Evolutionary conservation across 53 echinoderm and acorn worm genomes (phyloP).

Genomic region (Luidia sarsii): DNA sequence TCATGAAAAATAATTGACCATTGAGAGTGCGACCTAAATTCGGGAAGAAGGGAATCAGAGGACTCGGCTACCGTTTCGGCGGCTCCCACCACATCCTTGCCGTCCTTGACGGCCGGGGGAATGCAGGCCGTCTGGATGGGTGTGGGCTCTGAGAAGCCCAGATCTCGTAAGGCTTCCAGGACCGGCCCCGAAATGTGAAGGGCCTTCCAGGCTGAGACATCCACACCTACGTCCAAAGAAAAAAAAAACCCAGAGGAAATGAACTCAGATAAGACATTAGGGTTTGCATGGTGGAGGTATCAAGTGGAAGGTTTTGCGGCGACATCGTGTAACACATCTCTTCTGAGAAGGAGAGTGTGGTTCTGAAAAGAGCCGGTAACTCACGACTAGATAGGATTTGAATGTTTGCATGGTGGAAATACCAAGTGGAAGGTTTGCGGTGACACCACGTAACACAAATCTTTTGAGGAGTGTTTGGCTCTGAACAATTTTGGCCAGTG

Average conservation of each 20-base stretch:
- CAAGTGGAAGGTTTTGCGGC: no score
- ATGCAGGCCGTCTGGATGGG: conserved; percentile 82
- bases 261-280: not conserved
- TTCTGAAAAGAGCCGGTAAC: no score
- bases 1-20: no score
- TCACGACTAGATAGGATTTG: no score
- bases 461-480: not conserved
- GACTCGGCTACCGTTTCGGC: conserved; percentile 97
- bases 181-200: conserved; percentile 63
- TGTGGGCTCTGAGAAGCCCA: conserved; percentile 75
- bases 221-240: conserved; percentile 12
- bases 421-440: no score
- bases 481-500: no score
- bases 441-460: not conserved
- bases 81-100: conserved; percentile 85
- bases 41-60: no score
- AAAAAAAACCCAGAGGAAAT: not conserved
- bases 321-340: no score
- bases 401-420: no score
- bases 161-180: conserved; percentile 62
- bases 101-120: conserved; percentile 72
- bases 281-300: no score
- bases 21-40: no score
- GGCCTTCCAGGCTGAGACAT: conserved; percentile 81
- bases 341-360: no score